Base-by-base conservation (phyloP, 2,888 invertebrate genomes). In the Microplitis manilae region DNA sequence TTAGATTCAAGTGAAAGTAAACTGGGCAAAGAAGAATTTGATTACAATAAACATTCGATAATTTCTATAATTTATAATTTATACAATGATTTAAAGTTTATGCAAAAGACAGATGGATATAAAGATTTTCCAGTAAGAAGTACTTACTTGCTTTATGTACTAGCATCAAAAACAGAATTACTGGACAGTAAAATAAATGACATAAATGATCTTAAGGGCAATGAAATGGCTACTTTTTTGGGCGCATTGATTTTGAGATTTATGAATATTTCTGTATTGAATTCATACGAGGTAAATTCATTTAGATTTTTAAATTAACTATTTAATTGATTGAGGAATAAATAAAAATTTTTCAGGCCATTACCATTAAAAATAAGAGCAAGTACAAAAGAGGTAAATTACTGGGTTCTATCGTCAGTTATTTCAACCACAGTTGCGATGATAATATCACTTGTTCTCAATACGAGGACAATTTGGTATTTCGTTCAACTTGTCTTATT, bases 81-180 rank as follows among this genome's bases (percentile, higher is more conserved):
- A 5, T 50, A 50, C 5, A 50, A 13, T 5, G 50, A 50, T 50
- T 50, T 50, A 50, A 50, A 50, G 13, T 50, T 50, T 50, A 13
- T 13, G 50, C 50, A 50, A 50, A 50, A 50, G 5, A 5, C 50
- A 50, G 5, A 50, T 13, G 8, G 8, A 50, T 2, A 13, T 50
- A 50, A 50, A 50, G 50, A 50, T 50, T 50, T 13, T 50, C 50
- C 50, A 13, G 50, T 50, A 50, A 50, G 50, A 50, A 50, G 50
- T 68, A 15, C 15, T 30, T 1, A 30, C 30, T 30, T 41, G 13
- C 38, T 20, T 38, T 38, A 20, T 5, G 59, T 60, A 70, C 60
- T 64, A 15, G 38, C 70, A 41, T 70, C 50, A 30, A 59, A 70
- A 30, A 70, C 60, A 30, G 6, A 40, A 71, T 62, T 40, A 15